Evolutionary conservation across 2,888 invertebrate species (phyloP).

Genomic region (Parelbella ahira): DNA sequence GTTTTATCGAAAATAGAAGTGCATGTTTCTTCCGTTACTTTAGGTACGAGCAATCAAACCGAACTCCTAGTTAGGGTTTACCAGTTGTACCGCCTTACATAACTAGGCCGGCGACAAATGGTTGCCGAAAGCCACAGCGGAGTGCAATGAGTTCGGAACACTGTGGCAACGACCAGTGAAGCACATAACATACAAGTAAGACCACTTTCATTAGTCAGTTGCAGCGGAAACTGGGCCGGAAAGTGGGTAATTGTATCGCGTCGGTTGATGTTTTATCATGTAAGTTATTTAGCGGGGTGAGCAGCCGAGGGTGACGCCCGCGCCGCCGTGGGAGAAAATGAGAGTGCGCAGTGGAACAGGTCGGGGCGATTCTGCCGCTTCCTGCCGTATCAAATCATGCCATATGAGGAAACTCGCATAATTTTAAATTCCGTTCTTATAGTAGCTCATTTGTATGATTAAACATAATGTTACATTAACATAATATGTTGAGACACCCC

Average conservation of each 20-base stretch:
- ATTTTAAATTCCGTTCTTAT: neutral
- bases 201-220: conserved; percentile 48
- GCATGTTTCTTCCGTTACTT: neutral
- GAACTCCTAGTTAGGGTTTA: too few relatives aligned
- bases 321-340: conserved; percentile 56
- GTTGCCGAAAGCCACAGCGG: conserved; percentile 5
- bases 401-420: neutral
- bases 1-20: too few relatives aligned
- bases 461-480: too few relatives aligned
- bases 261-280: conserved; percentile 36
- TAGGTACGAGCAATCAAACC: neutral
- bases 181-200: conserved; percentile 22
- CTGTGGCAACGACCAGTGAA: conserved; percentile 6
- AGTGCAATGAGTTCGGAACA: neutral
- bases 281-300: conserved; percentile 49
- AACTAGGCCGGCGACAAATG: conserved; percentile 7
- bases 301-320: conserved; percentile 60
- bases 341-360: conserved; percentile 48
- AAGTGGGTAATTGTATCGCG: conserved; percentile 46
- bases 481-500: too few relatives aligned
- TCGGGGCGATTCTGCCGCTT: conserved; percentile 7
- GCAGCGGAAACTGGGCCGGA: conserved; percentile 39
- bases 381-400: neutral
- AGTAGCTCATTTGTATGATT: too few relatives aligned
- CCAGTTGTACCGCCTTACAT: conserved; percentile 12